phyloP scores from a whole-genome alignment of 1,140 invertebrate genomes.

The Sitophilus oryzae region DNA sequence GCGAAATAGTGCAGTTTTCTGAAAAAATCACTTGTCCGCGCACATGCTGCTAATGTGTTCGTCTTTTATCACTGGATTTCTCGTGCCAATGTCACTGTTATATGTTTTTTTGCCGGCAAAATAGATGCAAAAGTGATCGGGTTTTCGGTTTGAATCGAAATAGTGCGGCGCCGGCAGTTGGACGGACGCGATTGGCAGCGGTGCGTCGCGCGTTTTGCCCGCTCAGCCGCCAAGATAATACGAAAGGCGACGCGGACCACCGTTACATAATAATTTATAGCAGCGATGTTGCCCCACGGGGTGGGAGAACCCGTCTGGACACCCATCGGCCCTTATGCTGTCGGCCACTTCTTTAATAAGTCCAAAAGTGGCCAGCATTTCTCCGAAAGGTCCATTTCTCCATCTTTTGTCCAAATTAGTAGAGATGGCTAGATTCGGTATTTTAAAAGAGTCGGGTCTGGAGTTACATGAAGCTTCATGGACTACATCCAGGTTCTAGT shows the following conservation, averaged over 20 bases:
- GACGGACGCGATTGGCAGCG: background rate
- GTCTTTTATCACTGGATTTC: background rate
- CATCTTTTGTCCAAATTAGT: no score
- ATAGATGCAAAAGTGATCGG: background rate
- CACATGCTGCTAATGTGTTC: background rate
- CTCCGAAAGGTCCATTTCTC: no score
- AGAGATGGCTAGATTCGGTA: no score
- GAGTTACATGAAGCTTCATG: no score
- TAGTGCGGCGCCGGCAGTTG: background rate
- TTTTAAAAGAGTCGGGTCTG: no score
- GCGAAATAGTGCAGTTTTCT: no score
- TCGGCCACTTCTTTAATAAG: background rate
- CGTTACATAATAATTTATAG: background rate
- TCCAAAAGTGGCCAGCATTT: no score
- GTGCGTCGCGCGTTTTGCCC: background rate
- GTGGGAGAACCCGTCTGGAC: background rate
- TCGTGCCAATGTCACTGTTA: background rate
- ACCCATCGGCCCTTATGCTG: background rate
- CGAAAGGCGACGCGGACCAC: background rate
- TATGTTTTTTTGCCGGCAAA: background rate
- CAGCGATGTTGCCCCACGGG: background rate
- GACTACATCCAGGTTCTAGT: no score
- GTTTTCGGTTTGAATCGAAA: background rate
- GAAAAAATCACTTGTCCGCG: no score
- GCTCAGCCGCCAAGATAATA: background rate